phyloP scores from a whole-genome alignment of 2,888 invertebrate genomes.

The Perizoma flavofasciatum region DNA sequence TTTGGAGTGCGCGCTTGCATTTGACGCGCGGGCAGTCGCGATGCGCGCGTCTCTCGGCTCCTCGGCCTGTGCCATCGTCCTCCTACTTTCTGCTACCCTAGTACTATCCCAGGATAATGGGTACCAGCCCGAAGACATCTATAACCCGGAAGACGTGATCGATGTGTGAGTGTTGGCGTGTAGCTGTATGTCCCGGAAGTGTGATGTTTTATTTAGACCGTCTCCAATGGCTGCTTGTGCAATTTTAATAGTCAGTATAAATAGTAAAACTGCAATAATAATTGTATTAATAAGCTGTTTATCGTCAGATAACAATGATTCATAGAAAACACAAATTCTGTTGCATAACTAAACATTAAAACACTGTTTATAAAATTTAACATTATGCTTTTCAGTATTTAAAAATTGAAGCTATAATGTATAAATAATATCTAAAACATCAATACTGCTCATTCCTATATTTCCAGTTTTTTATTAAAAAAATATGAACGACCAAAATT shows the following conservation, averaged over 20 bases:
- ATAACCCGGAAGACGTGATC: slow-evolving; percentile 67
- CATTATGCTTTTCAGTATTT: too few relatives aligned
- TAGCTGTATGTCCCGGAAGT: slow-evolving; percentile 39
- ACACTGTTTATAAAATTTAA: too few relatives aligned
- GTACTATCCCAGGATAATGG: slow-evolving; percentile 66
- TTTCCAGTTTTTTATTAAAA: too few relatives aligned
- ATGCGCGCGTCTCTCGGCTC: slow-evolving; percentile 74
- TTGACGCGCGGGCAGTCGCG: slow-evolving; percentile 68
- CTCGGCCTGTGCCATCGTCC: slow-evolving; percentile 63
- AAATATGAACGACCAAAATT: too few relatives aligned
- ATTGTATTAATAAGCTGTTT: too few relatives aligned
- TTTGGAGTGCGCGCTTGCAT: slow-evolving; percentile 71
- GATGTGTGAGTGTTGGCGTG: slow-evolving; percentile 68
- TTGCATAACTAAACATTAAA: too few relatives aligned
- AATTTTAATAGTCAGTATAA: slow-evolving; percentile 6
- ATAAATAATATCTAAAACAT: too few relatives aligned
- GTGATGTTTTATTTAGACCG: slow-evolving; percentile 23
- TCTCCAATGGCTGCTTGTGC: slow-evolving; percentile 20
- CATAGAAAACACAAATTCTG: too few relatives aligned
- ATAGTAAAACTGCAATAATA: too few relatives aligned
- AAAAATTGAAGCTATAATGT: too few relatives aligned
- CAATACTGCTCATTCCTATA: too few relatives aligned
- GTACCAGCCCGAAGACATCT: slow-evolving; percentile 68
- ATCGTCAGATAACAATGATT: too few relatives aligned
- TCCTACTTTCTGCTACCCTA: slow-evolving; percentile 62